These are phyloP conservation scores for Morbakka virulenta DNA, from an alignment of 30 jellyfish, hydroid and myxozoan genomes.

Conservation along the genomic window DNA sequence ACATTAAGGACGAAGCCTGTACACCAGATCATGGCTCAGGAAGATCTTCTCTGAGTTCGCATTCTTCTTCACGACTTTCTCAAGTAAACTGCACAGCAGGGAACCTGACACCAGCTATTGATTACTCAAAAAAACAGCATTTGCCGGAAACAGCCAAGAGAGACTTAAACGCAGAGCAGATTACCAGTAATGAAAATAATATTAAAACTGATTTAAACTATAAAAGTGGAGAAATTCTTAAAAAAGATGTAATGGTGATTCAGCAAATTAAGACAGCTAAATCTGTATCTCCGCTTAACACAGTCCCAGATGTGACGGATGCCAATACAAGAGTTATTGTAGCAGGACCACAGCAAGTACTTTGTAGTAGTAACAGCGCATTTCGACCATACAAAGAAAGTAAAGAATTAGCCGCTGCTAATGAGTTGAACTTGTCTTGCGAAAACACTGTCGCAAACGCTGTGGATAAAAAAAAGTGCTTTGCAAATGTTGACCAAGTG, in stretches of 20 bases:
- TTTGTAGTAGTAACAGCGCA: background rate
- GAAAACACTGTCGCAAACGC: too few relatives aligned
- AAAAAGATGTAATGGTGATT: background rate
- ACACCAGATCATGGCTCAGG: slow-evolving; percentile 36
- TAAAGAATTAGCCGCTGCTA: too few relatives aligned
- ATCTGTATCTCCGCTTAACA: too few relatives aligned
- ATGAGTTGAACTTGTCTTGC: too few relatives aligned
- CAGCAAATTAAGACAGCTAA: background rate
- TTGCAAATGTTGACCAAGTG: too few relatives aligned
- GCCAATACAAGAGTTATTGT: background rate
- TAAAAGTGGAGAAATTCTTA: background rate
- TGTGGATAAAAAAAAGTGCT: too few relatives aligned
- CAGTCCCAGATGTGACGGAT: background rate
- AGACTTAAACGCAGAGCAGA: background rate
- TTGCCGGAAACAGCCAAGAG: too few relatives aligned
- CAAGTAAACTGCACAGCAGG: background rate
- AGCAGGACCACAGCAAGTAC: background rate
- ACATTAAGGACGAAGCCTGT: slow-evolving; percentile 21
- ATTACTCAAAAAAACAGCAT: background rate
- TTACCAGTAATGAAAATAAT: background rate
- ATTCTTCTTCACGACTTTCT: background rate
- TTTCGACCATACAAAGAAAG: background rate
- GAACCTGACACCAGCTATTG: background rate
- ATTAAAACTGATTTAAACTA: background rate
- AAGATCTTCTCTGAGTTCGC: slow-evolving; percentile 28